These are phyloP conservation scores for Dyspetes luteomarginatus DNA, from an alignment of 2,888 invertebrate species.

Conservation along the genomic window DNA sequence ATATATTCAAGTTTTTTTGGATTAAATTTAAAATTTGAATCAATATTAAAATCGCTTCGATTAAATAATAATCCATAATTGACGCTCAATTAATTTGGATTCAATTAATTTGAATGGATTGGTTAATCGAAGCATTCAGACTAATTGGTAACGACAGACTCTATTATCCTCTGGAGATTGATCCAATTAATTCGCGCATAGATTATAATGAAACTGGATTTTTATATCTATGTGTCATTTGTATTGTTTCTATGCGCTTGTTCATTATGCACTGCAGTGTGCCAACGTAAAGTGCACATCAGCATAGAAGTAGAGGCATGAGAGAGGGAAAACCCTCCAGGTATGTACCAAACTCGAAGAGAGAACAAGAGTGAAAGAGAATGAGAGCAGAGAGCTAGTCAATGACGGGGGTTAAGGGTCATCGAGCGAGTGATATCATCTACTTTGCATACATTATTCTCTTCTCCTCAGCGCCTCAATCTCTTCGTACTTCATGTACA, in stretches of 20 bases:
- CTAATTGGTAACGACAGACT: too few relatives aligned
- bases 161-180: too few relatives aligned
- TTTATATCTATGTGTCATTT: not conserved
- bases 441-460: constrained; percentile 76
- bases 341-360: constrained; percentile 46
- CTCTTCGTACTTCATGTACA: constrained; percentile 33
- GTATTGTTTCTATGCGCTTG: not conserved
- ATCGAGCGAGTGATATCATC: constrained; percentile 73
- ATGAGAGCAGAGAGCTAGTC: constrained; percentile 61
- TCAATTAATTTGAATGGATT: too few relatives aligned
- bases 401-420: constrained; percentile 74
- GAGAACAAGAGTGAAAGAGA: constrained; percentile 12
- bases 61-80: too few relatives aligned
- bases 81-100: too few relatives aligned
- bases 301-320: not conserved
- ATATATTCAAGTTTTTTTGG: too few relatives aligned
- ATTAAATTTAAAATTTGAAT: too few relatives aligned
- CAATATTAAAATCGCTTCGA: too few relatives aligned
- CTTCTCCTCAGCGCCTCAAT: constrained; percentile 57
- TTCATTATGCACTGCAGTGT: not conserved
- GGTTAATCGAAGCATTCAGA: too few relatives aligned
- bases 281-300: constrained; percentile 19
- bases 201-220: not conserved
- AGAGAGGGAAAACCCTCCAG: constrained; percentile 37
- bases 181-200: too few relatives aligned